A percentile compares a stretch with the other conserved stretches of the same genome.
Conservation (phyloP, 2,888 invertebrate species). For the Polydesmus complanatus region DNA sequence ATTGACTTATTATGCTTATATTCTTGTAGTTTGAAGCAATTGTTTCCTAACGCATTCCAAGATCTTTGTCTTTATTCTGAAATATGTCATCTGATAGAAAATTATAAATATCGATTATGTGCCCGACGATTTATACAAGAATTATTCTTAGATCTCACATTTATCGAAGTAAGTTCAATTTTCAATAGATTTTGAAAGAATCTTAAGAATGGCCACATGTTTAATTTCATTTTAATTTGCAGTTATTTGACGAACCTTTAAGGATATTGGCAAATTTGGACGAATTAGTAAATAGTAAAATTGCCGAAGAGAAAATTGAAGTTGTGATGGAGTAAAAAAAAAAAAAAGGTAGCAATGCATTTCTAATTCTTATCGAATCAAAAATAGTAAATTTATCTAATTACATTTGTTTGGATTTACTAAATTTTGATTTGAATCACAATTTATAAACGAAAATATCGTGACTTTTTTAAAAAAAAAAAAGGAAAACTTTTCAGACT, state of each 20-base stretch:
- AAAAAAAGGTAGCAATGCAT: too few relatives aligned
- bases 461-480: too few relatives aligned
- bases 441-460: too few relatives aligned
- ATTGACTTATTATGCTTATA: conserved; percentile 13
- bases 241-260: conserved; percentile 14
- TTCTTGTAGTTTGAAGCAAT: conserved; percentile 37
- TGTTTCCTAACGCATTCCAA: conserved; percentile 42
- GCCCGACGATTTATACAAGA: conserved; percentile 83
- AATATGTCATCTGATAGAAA: conserved; percentile 61
- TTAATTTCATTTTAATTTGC: not conserved
- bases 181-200: not conserved
- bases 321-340: too few relatives aligned
- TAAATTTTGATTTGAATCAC: too few relatives aligned
- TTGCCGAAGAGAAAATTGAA: too few relatives aligned
- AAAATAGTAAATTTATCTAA: too few relatives aligned
- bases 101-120: conserved; percentile 64
- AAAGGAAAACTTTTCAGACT: too few relatives aligned
- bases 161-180: conserved; percentile 36
- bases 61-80: conserved; percentile 88
- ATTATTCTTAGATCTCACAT: conserved; percentile 71
- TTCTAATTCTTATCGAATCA: too few relatives aligned
- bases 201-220: not conserved
- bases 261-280: not conserved
- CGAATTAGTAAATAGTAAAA: not conserved
- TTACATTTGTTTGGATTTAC: too few relatives aligned